A percentile compares a stretch with the other conserved stretches of the same genome.
These are phyloP conservation scores for Apis florea DNA, from an alignment of 1,140 invertebrate species.

Conservation along the genomic window DNA sequence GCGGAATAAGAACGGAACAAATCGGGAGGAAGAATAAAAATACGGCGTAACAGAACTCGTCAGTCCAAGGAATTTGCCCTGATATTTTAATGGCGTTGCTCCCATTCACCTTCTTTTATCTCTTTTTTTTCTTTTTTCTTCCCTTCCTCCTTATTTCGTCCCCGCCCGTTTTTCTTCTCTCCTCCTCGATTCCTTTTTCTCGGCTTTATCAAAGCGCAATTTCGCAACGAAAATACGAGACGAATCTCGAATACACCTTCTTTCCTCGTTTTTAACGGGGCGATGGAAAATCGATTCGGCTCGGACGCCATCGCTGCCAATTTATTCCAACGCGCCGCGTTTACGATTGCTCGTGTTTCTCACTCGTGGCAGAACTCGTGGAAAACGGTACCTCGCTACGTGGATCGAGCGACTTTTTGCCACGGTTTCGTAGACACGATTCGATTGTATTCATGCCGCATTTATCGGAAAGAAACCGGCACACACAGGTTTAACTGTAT, in stretches of 20 bases:
- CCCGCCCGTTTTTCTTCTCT: constrained; percentile 21
- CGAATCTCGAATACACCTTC: constrained; percentile 15
- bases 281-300: constrained; percentile 43
- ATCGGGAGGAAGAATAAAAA: constrained; percentile 50
- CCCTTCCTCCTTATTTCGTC: background rate
- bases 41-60: constrained; percentile 12
- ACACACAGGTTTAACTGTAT: background rate
- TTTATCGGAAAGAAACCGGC: background rate
- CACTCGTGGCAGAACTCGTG: background rate
- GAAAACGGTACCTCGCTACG: background rate
- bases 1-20: constrained; percentile 12
- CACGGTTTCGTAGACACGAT: background rate
- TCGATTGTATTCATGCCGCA: constrained; percentile 17
- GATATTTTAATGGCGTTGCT: constrained; percentile 18
- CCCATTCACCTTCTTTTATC: background rate
- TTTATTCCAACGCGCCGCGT: constrained; percentile 32
- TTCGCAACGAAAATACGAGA: constrained; percentile 6
- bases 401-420: constrained; percentile 22
- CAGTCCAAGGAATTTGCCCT: background rate
- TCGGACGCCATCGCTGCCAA: constrained; percentile 39
- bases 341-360: constrained; percentile 6
- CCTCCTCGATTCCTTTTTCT: constrained; percentile 22
- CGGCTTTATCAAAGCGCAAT: constrained; percentile 34
- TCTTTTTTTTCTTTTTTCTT: background rate
- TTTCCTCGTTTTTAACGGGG: constrained; percentile 8